Percentiles rank a stretch among this genome's conserved stretches.
Conservation (phyloP, 2,797 vertebrate genomes). For the Sandelia bainsii region DNA sequence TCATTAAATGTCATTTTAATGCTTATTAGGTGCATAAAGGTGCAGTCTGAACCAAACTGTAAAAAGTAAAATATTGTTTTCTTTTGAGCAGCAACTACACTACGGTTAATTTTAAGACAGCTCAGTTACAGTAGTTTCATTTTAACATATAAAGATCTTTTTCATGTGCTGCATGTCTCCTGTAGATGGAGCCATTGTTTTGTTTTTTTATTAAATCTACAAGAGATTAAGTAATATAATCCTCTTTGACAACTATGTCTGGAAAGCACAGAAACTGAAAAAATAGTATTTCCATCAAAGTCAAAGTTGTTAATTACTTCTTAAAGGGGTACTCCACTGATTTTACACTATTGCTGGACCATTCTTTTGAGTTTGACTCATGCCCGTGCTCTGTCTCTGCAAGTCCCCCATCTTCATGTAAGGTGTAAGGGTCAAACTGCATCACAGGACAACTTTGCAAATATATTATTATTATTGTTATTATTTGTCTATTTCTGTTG, state of each 20-base stretch:
- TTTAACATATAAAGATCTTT: background rate
- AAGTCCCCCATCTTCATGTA: background rate
- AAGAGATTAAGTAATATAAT: background rate
- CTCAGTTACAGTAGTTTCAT: background rate
- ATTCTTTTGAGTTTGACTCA: background rate
- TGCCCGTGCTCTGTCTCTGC: background rate
- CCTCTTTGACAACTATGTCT: background rate
- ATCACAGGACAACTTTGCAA: background rate
- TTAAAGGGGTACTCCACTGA: background rate
- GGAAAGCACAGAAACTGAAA: background rate
- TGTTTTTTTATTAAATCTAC: conserved; percentile 7
- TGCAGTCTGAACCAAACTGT: background rate
- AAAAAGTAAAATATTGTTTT: background rate
- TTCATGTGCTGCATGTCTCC: conserved; percentile 28
- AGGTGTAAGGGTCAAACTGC: background rate
- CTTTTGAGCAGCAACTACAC: background rate
- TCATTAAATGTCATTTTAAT: too few relatives aligned
- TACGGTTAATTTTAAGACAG: background rate
- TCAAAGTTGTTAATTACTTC: background rate
- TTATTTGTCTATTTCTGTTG: background rate
- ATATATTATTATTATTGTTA: too few relatives aligned
- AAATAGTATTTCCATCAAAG: background rate
- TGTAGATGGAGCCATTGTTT: conserved; percentile 65
- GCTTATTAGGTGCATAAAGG: too few relatives aligned
- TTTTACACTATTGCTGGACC: background rate